Evolutionary conservation across 2,888 invertebrate species (phyloP).

Genomic region (Dione juno): DNA sequence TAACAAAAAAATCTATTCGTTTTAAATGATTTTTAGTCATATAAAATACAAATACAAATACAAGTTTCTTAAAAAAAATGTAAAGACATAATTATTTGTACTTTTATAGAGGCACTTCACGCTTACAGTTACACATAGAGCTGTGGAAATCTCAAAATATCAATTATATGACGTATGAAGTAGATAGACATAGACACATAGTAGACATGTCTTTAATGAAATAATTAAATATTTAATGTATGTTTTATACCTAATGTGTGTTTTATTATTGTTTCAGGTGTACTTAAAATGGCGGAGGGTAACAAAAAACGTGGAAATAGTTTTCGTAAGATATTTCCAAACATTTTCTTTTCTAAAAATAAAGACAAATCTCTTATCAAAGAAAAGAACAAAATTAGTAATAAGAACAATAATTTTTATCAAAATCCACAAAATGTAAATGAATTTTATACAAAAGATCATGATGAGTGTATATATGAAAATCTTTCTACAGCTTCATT

Average conservation of each 20-base stretch:
- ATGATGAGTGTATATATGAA: conserved; percentile 72
- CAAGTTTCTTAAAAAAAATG: no score
- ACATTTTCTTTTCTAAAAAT: conserved; percentile 67
- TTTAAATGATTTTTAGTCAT: no score
- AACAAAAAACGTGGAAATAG: conserved; percentile 69
- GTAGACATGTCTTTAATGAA: no score
- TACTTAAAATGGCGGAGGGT: conserved; percentile 61
- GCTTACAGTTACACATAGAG: no score
- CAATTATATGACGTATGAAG: no score
- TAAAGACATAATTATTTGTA: no score
- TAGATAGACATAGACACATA: no score
- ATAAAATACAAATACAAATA: no score
- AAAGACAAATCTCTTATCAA: conserved; percentile 60
- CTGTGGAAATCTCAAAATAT: no score
- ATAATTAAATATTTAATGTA: neutral
- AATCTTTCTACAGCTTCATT: conserved; percentile 59
- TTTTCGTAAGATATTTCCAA: conserved; percentile 72
- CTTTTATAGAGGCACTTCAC: no score
- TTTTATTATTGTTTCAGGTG: conserved; percentile 48
- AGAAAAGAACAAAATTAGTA: conserved; percentile 49
- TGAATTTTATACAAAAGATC: conserved; percentile 53
- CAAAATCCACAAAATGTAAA: conserved; percentile 62
- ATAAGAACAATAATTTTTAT: conserved; percentile 63
- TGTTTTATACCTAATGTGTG: neutral
- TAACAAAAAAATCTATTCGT: no score